Evolutionary conservation across 2,797 vertebrate genomes (phyloP).

Genomic region (Aphelocoma californica): DNA sequence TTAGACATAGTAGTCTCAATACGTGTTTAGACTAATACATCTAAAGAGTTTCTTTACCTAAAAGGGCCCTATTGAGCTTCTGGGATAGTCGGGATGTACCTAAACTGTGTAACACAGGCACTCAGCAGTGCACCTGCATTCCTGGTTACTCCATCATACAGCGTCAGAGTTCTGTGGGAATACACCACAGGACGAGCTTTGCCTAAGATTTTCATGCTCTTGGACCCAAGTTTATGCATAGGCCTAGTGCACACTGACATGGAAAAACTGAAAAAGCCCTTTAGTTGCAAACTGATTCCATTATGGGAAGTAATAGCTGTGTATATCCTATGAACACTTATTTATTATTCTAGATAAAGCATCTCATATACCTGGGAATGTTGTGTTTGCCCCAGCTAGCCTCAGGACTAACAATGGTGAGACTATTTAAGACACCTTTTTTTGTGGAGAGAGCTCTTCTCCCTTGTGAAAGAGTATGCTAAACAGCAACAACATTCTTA

Average conservation of each 20-base stretch:
- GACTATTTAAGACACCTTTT: neutral
- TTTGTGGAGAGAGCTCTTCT: neutral
- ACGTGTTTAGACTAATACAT: neutral
- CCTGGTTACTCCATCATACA: neutral
- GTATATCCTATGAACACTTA: neutral
- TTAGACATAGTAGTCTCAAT: neutral
- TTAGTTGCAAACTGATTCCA: neutral
- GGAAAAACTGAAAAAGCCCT: neutral
- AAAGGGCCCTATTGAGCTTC: neutral
- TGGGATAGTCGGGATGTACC: neutral
- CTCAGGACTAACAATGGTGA: neutral
- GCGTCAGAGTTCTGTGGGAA: neutral
- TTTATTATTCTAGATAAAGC: neutral
- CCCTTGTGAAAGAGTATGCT: neutral
- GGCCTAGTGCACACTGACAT: neutral
- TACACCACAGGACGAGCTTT: neutral
- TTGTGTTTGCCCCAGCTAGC: neutral
- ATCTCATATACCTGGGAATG: neutral
- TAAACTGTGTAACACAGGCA: neutral
- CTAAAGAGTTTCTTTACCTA: neutral
- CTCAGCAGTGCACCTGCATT: neutral
- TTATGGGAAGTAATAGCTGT: neutral
- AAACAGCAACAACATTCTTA: neutral
- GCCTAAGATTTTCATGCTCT: neutral
- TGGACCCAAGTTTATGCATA: neutral